These are phyloP conservation scores for Buceros bicornis DNA, from an alignment of 2,797 vertebrate genomes.

Conservation along the genomic window DNA sequence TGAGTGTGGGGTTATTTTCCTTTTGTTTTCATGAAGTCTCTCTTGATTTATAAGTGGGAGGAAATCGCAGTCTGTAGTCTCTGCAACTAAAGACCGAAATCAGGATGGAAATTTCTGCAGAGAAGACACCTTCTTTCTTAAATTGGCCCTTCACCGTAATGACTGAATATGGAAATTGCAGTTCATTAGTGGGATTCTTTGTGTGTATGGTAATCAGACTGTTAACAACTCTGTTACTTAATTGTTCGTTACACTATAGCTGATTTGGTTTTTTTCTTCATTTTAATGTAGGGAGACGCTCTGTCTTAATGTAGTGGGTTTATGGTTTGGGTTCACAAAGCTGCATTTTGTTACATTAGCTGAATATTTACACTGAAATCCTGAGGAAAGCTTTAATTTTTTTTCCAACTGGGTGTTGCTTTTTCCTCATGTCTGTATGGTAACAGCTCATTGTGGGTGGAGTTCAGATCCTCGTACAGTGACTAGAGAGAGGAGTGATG, in stretches of 20 bases:
- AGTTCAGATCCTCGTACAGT: not conserved
- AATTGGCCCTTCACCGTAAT: conserved; percentile 76
- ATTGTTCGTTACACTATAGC: conserved; percentile 74
- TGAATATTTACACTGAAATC: not conserved
- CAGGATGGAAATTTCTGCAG: conserved; percentile 33
- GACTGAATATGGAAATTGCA: conserved; percentile 83
- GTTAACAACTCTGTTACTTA: conserved; percentile 80
- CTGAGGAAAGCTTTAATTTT: not conserved
- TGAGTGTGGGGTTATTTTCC: not conserved
- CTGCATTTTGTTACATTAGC: not conserved
- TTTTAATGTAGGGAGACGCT: conserved; percentile 8
- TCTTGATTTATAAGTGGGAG: not conserved
- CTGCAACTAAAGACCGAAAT: conserved; percentile 16
- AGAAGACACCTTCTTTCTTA: conserved; percentile 50
- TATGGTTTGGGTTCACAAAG: not conserved
- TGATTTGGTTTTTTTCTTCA: conserved; percentile 68
- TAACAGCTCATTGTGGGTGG: not conserved
- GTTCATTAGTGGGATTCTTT: conserved; percentile 82
- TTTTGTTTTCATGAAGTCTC: conserved; percentile 25
- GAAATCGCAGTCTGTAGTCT: not conserved
- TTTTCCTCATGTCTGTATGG: not conserved
- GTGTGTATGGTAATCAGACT: conserved; percentile 82
- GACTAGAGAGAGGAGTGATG: not conserved
- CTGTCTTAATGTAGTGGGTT: not conserved
- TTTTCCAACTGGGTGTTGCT: not conserved